Base-by-base conservation (phyloP, 1,140 invertebrate genomes). In the Euura saliciscinereae region DNA sequence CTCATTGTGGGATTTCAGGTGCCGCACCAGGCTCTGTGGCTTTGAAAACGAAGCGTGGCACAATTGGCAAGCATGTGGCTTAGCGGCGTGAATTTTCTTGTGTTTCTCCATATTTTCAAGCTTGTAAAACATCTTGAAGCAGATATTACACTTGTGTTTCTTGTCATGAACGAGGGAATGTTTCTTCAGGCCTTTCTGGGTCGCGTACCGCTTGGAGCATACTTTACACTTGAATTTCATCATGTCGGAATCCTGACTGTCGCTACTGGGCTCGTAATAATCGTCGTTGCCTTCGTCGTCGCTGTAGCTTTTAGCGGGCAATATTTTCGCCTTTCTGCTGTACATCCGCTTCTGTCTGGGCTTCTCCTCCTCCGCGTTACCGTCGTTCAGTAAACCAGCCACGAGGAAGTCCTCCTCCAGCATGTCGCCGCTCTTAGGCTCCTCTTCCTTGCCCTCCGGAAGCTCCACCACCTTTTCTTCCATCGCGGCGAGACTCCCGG, bases 111-210 rank as follows among this genome's bases (percentile, higher is more conserved):
- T 74, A 70, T 83, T 86, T 51, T 86, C 84, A 3, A 79, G 43
- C 42, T 85, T 87, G 46, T 80, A 84, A 74, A 88, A 88, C 51
- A 75, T 79, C 67, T 87, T 87, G 11, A 77, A 76, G 71, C 86
- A 87, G 42, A 84, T n/a, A 2, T 83, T 68, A 43, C 86, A 88
- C 45, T 79, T 81, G 68, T 83, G 75, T 28, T 86, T 83, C 6
- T 86, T 87, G 11, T 84, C 83, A 44, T 88, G 86, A 7, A 82
- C 79, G 43, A 81, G 71, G 2, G 80, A 79, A 73, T 88, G 86
- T 70, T 87, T 87, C 69, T 85, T 87, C 4, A 86, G 71, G 6
- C 83, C 83, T 59, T 86, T 86, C n/a, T 83, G 79, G 0, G 84
- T 84, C 3, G 77, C 77, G 8, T 85, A 86, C 8, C 74, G 73